These are phyloP conservation scores for Hypena proboscidalis DNA, from an alignment of 2,888 invertebrate species.

Conservation along the genomic window DNA sequence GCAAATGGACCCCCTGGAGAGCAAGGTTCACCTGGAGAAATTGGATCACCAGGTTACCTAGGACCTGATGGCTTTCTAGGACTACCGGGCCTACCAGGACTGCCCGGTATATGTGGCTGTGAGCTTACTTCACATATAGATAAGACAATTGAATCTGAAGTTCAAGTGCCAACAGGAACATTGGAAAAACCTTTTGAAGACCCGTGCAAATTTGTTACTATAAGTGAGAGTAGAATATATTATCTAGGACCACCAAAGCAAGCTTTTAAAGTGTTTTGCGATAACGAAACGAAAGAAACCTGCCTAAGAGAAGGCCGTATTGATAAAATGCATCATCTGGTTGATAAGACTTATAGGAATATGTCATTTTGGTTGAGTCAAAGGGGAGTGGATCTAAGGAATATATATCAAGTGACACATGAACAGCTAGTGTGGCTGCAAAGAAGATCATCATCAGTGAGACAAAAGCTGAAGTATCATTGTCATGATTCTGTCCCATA, in stretches of 20 bases:
- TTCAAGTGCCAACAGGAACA: neutral
- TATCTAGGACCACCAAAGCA: conserved; percentile 3
- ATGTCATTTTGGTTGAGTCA: conserved; percentile 24
- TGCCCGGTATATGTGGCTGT: neutral
- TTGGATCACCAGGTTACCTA: no score
- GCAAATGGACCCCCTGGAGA: no score
- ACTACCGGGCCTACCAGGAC: neutral
- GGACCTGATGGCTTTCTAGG: conserved; percentile 4
- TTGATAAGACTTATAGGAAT: neutral
- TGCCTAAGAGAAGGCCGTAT: conserved; percentile 1
- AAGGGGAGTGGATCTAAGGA: conserved; percentile 6
- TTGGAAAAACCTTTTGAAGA: neutral
- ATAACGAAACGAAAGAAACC: conserved; percentile 13
- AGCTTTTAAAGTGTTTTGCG: conserved; percentile 8
- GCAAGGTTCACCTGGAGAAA: neutral
- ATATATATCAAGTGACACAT: conserved; percentile 14
- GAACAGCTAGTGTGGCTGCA: conserved; percentile 34
- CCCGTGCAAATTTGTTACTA: conserved; percentile 3
- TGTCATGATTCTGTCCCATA: conserved; percentile 41
- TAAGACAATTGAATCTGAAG: neutral
- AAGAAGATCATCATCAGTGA: conserved; percentile 23
- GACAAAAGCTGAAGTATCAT: conserved; percentile 40
- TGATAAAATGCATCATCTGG: neutral
- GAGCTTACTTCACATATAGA: neutral
- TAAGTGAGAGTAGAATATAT: neutral